Evolutionary conservation across 2,797 vertebrate genomes (phyloP).

Genomic region (Sebastes glaucus): DNA sequence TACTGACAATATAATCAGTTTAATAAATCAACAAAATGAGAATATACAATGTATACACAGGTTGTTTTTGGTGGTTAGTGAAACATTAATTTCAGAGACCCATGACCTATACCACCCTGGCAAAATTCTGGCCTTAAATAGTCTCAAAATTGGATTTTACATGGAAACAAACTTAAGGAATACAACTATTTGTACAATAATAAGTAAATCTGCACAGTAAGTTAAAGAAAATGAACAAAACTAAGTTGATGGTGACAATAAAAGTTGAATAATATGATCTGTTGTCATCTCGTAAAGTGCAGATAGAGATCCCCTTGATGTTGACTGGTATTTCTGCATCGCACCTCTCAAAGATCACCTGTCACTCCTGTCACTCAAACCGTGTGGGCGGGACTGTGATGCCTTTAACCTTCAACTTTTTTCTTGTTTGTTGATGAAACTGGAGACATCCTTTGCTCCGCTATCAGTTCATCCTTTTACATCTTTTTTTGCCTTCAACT

Average conservation of each 20-base stretch:
- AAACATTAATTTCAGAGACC: neutral
- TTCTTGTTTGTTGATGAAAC: slow-evolving; percentile 27
- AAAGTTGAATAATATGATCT: neutral
- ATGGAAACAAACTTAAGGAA: no score
- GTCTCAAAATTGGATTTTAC: neutral
- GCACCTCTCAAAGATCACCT: neutral
- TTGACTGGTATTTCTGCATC: neutral
- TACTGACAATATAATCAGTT: neutral
- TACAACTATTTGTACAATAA: neutral
- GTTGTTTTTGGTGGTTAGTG: no score
- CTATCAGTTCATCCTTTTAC: neutral
- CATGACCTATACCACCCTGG: neutral
- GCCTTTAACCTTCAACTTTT: slow-evolving; percentile 23
- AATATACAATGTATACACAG: no score
- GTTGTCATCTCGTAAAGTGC: neutral
- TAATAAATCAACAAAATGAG: no score
- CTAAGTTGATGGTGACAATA: neutral
- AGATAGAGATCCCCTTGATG: slow-evolving; percentile 12
- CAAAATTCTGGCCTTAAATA: neutral
- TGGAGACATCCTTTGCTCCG: slow-evolving; percentile 8
- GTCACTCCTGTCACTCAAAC: slow-evolving; percentile 36
- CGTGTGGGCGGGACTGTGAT: slow-evolving; percentile 18
- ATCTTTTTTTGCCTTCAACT: neutral
- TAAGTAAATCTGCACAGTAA: neutral
- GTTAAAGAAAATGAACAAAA: neutral